Evolutionary conservation across 2,113 vertebrate genomes (phyloP), one percentile per base, ranked within the genome.

Genomic region (Ailurus styani): DNA sequence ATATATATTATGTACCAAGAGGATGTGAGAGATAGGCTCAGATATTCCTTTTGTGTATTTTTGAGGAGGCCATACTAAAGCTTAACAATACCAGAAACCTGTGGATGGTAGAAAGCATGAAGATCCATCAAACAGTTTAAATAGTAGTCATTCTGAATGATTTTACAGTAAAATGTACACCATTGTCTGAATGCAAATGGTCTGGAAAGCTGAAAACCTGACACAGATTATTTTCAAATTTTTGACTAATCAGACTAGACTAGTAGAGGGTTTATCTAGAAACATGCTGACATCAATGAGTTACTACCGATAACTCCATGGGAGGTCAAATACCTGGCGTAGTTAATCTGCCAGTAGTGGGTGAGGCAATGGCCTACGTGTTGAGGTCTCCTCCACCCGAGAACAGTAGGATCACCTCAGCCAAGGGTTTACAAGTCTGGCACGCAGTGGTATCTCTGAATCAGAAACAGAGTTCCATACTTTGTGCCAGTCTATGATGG

Each of bases 61-160:
- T 77, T 45, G 54, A 83, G 52, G 47, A 66, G 47, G 29, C 13
- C 37, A 68, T 17, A 82, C 29, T 72, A 64, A 81, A 55, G 2
- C 21, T 81, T 25, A 83, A 37, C 8, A 81, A 42, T 42, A 86
- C 40, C 55, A 50, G 20, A 21, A 17, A 40, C 40, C 64, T 47
- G 6, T 27, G 11, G 34, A 57, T 21, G 8, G 34, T 50, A 75
- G 7, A 7, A 2, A 42, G 2, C 2, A 1, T 3, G 13, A 23
- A 93, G 20, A 14, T 27, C 25, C 25, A 34, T 29, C 2, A 79
- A 11, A 70, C 34, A 34, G 21, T 17, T 93, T 40, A 70, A 57
- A 55, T 97, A 81, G 60, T 79, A 85, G 29, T 8, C 15, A 72
- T 64, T 92, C 64, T 64, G 42, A n/a, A 17, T 50, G 45, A 4